Conservation (phyloP, 2,113 vertebrate species). For the Apeltes quadracus region DNA sequence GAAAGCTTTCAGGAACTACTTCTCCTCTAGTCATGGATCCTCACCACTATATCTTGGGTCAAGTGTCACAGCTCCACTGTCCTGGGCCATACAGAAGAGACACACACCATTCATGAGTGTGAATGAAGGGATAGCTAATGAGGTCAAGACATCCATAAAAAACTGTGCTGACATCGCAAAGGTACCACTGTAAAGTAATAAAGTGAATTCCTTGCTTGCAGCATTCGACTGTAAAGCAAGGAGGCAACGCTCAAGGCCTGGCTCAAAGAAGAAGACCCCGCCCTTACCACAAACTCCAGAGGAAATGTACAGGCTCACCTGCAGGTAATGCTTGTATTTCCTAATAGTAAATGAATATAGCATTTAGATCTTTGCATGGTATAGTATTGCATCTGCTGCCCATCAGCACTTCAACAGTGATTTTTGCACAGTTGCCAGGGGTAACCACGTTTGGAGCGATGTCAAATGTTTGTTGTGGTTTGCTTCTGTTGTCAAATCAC, state of each 20-base stretch:
- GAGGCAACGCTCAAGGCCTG: conserved; percentile 94
- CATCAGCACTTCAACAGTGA: neutral
- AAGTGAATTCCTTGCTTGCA: conserved; percentile 71
- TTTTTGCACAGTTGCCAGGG: neutral
- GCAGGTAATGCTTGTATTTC: conserved; percentile 83
- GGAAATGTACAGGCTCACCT: conserved; percentile 97
- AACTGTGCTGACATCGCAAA: neutral
- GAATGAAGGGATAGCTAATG: neutral
- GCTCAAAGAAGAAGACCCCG: conserved; percentile 95
- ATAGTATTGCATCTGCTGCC: neutral
- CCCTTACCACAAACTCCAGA: conserved; percentile 92
- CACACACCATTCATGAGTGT: neutral
- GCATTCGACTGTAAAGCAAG: conserved; percentile 96
- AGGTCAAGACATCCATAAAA: neutral
- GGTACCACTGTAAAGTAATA: neutral
- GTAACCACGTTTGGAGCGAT: conserved; percentile 2
- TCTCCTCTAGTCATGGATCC: conserved; percentile 15
- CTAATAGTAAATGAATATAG: neutral
- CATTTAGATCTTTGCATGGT: neutral
- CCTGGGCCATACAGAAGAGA: neutral
- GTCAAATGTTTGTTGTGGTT: conserved; percentile 10
- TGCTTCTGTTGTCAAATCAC: conserved; percentile 2
- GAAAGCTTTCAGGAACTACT: conserved; percentile 3
- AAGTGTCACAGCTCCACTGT: neutral
- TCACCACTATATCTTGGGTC: neutral